These are phyloP conservation scores for Coboldia fuscipes DNA, from an alignment of 1,140 invertebrate genomes.

Conservation along the genomic window DNA sequence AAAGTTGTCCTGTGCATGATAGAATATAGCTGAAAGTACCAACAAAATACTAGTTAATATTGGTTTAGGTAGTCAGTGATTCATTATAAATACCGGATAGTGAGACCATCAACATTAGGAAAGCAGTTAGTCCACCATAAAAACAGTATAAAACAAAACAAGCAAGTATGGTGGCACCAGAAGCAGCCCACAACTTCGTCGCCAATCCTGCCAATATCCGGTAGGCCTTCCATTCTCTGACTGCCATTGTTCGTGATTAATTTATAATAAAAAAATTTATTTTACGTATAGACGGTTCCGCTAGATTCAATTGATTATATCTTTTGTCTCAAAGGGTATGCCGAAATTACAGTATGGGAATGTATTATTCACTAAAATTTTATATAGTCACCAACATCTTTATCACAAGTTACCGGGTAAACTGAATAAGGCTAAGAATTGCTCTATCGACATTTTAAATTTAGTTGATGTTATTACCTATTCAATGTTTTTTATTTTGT, in stretches of 20 bases:
- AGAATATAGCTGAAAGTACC: constrained; percentile 44
- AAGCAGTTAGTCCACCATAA: constrained; percentile 50
- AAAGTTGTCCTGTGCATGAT: constrained; percentile 64
- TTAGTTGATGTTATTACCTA: too few species aligned
- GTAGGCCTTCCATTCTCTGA: neutral
- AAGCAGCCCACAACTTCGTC: constrained; percentile 25
- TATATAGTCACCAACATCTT: too few species aligned
- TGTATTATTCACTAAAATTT: too few species aligned
- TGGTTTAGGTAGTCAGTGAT: constrained; percentile 1
- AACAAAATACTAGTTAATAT: constrained; percentile 5
- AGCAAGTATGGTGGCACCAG: constrained; percentile 31
- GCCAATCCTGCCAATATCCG: constrained; percentile 14
- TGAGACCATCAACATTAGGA: constrained; percentile 42
- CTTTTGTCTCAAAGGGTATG: too few species aligned
- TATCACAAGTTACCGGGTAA: too few species aligned
- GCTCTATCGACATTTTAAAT: too few species aligned
- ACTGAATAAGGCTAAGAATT: too few species aligned
- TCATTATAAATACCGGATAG: constrained; percentile 31
- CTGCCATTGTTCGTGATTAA: neutral
- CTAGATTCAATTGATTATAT: too few species aligned
- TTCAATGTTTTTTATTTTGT: too few species aligned
- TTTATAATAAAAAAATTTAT: too few species aligned
- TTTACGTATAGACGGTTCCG: too few species aligned
- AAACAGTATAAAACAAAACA: constrained; percentile 62
- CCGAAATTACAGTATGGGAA: too few species aligned